Percentiles rank a stretch among this genome's conserved stretches.
These are phyloP conservation scores for Gallinago paraguaiae DNA, from an alignment of 2,113 vertebrate species.

Conservation along the genomic window DNA sequence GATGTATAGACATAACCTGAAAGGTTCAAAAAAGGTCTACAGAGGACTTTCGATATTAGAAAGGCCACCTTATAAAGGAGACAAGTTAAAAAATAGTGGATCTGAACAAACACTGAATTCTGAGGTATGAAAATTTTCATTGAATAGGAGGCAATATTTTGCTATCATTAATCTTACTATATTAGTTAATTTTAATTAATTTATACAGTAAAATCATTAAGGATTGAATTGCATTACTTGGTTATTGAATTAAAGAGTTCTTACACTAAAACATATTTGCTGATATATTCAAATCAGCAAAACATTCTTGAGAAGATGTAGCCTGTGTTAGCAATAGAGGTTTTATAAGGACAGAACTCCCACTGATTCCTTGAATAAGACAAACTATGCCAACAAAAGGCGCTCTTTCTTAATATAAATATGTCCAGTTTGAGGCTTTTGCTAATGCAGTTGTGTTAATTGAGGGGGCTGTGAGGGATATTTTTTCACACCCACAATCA, in stretches of 20 bases:
- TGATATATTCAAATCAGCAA: background rate
- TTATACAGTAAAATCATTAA: background rate
- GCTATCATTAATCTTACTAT: background rate
- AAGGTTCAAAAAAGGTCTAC: background rate
- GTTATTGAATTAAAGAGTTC: background rate
- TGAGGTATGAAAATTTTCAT: background rate
- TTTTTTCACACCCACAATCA: background rate
- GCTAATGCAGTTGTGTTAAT: background rate
- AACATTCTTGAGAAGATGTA: background rate
- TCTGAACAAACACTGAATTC: background rate
- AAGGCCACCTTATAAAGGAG: background rate
- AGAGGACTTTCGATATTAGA: background rate
- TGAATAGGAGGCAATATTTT: background rate
- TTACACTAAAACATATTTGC: background rate
- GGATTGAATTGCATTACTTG: background rate
- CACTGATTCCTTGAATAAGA: background rate
- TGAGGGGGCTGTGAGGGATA: background rate
- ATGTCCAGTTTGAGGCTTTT: background rate
- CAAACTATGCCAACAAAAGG: background rate
- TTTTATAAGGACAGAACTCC: conserved; percentile 29
- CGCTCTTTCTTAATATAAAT: background rate
- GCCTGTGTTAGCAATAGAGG: background rate
- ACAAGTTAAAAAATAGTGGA: background rate
- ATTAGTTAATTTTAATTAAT: background rate
- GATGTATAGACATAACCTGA: background rate